Conservation (phyloP, 2,888 invertebrate species). For the Zaprionus bogoriensis region DNA sequence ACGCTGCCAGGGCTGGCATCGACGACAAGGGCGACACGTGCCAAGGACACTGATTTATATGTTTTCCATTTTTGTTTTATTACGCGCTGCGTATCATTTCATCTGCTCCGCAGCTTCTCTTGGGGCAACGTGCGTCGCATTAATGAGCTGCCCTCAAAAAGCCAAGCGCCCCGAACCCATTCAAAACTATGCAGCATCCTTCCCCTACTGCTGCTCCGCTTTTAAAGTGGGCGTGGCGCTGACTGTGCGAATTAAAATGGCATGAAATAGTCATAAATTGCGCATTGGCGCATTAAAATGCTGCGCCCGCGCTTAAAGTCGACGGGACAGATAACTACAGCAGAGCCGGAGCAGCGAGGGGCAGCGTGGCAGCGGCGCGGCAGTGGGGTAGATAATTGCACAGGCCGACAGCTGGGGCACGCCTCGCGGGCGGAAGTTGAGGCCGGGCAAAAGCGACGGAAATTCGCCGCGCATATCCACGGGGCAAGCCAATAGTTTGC, state of each 20-base stretch:
- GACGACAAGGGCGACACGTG: slow-evolving; percentile 61
- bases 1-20: slow-evolving; percentile 10
- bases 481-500: slow-evolving; percentile 59
- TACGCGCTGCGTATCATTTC: slow-evolving; percentile 62
- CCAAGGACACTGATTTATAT: slow-evolving; percentile 77
- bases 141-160: slow-evolving; percentile 53
- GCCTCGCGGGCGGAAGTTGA: slow-evolving; percentile 42
- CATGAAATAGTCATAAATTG: slow-evolving; percentile 68
- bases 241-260: slow-evolving; percentile 66
- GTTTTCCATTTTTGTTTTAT: slow-evolving; percentile 77
- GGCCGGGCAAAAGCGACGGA: slow-evolving; percentile 51
- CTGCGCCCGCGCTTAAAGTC: slow-evolving; percentile 51
- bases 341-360: background rate
- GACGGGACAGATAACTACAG: background rate
- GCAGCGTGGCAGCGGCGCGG: background rate
- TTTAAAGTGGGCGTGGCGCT: slow-evolving; percentile 47
- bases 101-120: slow-evolving; percentile 9
- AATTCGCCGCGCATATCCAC: slow-evolving; percentile 58
- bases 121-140: slow-evolving; percentile 68
- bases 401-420: slow-evolving; percentile 45
- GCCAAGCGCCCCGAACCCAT: background rate
- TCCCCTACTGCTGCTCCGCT: no score
- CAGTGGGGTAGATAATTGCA: slow-evolving; percentile 8
- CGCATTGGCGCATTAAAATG: slow-evolving; percentile 63
- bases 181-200: slow-evolving; percentile 7